These are phyloP conservation scores for Autographa pulchrina DNA, from an alignment of 2,888 invertebrate species.

Conservation along the genomic window DNA sequence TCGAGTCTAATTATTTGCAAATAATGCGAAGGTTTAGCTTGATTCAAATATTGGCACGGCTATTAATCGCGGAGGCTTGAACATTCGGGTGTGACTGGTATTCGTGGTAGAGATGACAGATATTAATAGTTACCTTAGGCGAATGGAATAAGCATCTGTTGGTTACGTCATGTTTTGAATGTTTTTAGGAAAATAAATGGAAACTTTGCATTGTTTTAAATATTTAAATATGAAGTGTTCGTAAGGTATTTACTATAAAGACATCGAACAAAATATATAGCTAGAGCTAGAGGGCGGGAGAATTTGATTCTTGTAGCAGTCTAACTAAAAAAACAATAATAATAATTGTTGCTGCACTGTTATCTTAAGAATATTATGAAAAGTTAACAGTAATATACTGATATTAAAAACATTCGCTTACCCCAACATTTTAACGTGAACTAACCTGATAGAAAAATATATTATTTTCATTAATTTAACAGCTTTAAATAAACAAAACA, in stretches of 20 bases:
- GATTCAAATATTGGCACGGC: constrained; percentile 28
- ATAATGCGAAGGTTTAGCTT: constrained; percentile 43
- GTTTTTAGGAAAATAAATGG: not conserved
- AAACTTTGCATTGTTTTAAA: not conserved
- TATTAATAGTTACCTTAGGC: constrained; percentile 28
- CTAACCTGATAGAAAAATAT: not conserved
- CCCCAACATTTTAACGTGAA: not conserved
- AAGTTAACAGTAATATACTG: not conserved
- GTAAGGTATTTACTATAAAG: too few relatives aligned
- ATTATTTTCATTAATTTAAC: not conserved
- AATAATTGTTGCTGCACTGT: too few relatives aligned
- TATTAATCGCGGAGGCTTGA: constrained; percentile 34
- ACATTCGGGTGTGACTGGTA: constrained; percentile 40
- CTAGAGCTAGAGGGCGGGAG: too few relatives aligned
- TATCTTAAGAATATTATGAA: too few relatives aligned
- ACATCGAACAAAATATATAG: too few relatives aligned
- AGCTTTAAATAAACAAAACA: not conserved
- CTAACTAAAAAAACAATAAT: too few relatives aligned
- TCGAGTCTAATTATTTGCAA: constrained; percentile 52
- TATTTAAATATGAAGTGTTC: too few relatives aligned
- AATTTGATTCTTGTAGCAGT: too few relatives aligned
- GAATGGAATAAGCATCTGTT: constrained; percentile 15
- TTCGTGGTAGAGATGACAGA: constrained; percentile 34
- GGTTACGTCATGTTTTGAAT: not conserved
- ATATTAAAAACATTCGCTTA: not conserved